Conservation (phyloP, 2,797 vertebrate genomes). For the Cirrhinus molitorella region DNA sequence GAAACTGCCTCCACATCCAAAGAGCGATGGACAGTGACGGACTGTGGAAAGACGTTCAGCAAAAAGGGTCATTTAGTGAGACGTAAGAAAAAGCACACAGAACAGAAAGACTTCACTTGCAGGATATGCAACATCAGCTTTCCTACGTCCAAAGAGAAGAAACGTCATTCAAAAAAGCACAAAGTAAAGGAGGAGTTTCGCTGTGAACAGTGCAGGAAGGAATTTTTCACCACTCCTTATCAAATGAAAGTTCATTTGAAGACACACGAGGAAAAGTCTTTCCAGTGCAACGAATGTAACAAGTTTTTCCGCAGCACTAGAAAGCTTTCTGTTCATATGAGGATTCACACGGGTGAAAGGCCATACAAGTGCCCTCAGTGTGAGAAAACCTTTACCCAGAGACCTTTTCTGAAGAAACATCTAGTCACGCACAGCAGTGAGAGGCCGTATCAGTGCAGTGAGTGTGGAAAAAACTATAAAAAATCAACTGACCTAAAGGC, state of each 20-base stretch:
- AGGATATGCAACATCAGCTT: neutral
- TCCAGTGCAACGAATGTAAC: slow-evolving; percentile 31
- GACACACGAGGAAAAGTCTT: slow-evolving; percentile 1
- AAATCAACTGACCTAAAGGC: neutral
- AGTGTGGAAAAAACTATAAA: slow-evolving; percentile 36
- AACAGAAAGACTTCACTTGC: neutral
- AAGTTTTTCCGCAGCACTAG: neutral
- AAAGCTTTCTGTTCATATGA: neutral
- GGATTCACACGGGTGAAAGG: neutral
- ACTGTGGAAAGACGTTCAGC: neutral
- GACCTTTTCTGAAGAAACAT: too few species aligned
- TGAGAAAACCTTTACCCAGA: neutral
- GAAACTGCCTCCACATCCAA: neutral
- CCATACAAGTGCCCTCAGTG: slow-evolving; percentile 18
- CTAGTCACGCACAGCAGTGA: slow-evolving; percentile 6
- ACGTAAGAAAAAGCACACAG: neutral
- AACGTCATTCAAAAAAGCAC: neutral
- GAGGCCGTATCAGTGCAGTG: slow-evolving; percentile 27
- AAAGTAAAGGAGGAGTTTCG: neutral
- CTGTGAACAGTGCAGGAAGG: neutral
- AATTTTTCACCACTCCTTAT: neutral
- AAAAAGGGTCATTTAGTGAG: neutral
- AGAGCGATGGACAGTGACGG: too few species aligned
- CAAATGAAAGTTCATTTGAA: neutral
- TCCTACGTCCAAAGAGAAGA: neutral